Conservation (phyloP, 1,140 invertebrate species). For the Brachionus manjavacas region DNA sequence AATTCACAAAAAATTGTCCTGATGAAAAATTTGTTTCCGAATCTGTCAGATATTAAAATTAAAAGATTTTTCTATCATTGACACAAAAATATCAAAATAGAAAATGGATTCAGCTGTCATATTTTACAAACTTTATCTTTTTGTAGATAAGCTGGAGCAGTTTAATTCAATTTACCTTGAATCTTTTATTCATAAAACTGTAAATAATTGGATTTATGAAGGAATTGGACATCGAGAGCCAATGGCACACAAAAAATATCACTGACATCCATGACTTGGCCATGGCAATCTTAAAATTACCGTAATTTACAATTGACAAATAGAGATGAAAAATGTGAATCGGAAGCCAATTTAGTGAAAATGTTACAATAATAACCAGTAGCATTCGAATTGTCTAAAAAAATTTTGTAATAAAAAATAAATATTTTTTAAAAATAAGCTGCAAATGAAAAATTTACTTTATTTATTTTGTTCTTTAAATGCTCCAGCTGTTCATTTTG, state of each 20-base stretch:
- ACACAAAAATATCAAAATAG: too few relatives aligned
- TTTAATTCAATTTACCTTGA: constrained; percentile 61
- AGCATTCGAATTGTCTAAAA: constrained; percentile 35
- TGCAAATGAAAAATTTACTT: neutral
- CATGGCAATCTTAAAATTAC: neutral
- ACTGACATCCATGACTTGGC: neutral
- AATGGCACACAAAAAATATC: constrained; percentile 59
- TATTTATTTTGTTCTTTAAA: neutral
- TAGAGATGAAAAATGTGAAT: constrained; percentile 20
- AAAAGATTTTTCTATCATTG: too few relatives aligned
- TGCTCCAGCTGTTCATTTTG: constrained; percentile 18
- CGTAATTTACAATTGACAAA: neutral
- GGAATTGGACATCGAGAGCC: constrained; percentile 67
- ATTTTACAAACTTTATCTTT: too few relatives aligned
- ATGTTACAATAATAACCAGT: neutral
- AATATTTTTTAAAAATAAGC: too few relatives aligned
- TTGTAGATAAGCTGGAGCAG: neutral
- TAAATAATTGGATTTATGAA: constrained; percentile 82
- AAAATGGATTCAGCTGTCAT: too few relatives aligned
- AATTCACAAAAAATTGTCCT: too few relatives aligned
- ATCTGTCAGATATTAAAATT: too few relatives aligned
- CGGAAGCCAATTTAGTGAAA: constrained; percentile 16
- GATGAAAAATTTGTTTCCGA: too few relatives aligned
- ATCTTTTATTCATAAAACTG: constrained; percentile 78
- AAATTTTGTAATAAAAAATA: neutral